Base-by-base conservation (phyloP, 2,797 vertebrate genomes). In the Yasuhikotakia modesta region DNA sequence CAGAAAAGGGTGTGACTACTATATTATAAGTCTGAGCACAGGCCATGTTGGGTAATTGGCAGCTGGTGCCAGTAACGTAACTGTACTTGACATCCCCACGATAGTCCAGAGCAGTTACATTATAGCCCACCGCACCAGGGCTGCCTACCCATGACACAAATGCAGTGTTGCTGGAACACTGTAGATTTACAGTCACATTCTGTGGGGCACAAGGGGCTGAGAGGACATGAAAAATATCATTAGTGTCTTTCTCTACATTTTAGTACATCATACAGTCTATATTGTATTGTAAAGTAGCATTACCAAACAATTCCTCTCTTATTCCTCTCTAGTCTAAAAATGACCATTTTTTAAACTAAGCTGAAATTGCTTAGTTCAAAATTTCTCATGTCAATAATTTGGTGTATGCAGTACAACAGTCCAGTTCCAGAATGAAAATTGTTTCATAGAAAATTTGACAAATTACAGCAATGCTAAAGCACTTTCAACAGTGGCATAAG, bases 201-300 rank as follows among this genome's bases (percentile, higher is more conserved):
- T 76, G 46, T 5, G 92, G 93, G 52, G 88, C 78, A 79, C 94
- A 95, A 1, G 92, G 93, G 3, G 89, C 94, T 95, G 84, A 80
- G 79, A 80, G 85, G 19, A 70, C 14, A 30, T 12, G 11, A 22
- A 58, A 35, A 35, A 63, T 2, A 30, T 2, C 2, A 61, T 43
- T 43, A 57, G 16, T 60, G 21, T 39, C 24, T 3, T 53, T 43
- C 16, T 27, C 10, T 43, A 35, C 8, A 58, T 24, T 70, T 24
- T 30, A 35, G 3, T 7, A 35, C 19, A 70, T 8, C 27, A 4
- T 39, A 7, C 7, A 24, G 12, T 16, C 12, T 48, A 16, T 16
- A 48, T 14, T 48, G 45, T 48, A n/a, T 63, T 13, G 5, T n/a
- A 68, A 27, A 55, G 8, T 11, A 13, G 30, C 17, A 35, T 19